Base-by-base conservation (phyloP, 2,888 invertebrate species). In the Notodonta ziczac region DNA sequence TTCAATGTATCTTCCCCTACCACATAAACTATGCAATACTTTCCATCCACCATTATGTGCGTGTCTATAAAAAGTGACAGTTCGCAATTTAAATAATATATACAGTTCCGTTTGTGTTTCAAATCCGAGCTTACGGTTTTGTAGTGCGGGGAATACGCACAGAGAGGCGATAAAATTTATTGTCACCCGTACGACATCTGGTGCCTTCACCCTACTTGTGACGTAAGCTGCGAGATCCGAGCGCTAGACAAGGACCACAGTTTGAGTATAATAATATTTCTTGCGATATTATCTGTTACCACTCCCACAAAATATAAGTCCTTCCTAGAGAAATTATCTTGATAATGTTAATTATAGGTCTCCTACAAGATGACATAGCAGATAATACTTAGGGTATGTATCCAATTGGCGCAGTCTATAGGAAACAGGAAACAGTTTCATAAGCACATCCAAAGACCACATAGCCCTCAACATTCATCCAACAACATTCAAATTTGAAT, bases 91-190 rank as follows among this genome's bases (percentile, higher is more conserved):
- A 84, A 84, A 86, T 88, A 87, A 89, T 87, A 87, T 87, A 84
- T 83, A 82, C 77, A 76, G 77, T 82, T 82, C 73, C 84, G 85
- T 86, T 87, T 89, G 87, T 83, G 84, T 89, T 86, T 86, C 85
- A 88, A 89, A 91, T 89, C 87, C 86, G 69, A 83, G 86, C 87
- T 88, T 85, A 88, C 82, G 88, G 87, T 86, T 81, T 84, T 87
- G 90, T 89, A 88, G 89, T 87, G 87, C 73, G 74, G 84, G 83
- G 86, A 85, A 85, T 90, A 89, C 90, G 89, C 88, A 87, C 85
- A 83, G 87, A 87, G 86, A 85, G 86, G 86, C 89, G 89, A 91
- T 92, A 91, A 91, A 93, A 92, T 93, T 92, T 93, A 93, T 92
- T 91, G 91, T 92, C 93, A 89, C 91, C 87, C 87, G 80, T 78